These are phyloP conservation scores for Patella caerulea DNA, from an alignment of 2,888 invertebrate species.

Conservation along the genomic window DNA sequence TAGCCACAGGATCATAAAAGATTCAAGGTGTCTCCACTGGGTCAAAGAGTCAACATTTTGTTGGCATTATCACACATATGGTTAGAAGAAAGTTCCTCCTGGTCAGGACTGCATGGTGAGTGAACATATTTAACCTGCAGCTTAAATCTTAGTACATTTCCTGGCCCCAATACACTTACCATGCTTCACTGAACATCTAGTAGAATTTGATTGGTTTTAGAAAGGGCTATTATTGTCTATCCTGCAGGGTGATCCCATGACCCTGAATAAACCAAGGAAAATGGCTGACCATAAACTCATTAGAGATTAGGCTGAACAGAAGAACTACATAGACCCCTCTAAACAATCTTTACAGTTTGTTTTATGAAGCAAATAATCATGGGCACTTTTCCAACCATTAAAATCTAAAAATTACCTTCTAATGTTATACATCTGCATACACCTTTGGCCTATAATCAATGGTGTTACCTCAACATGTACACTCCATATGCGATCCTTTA, in stretches of 20 bases:
- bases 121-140: constrained; percentile 11
- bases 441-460: no score
- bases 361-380: constrained; percentile 9
- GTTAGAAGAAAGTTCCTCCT: background rate
- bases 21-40: background rate
- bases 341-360: background rate
- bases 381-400: constrained; percentile 6
- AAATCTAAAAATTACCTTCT: background rate
- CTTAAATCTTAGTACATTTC: constrained; percentile 7
- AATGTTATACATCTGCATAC: no score
- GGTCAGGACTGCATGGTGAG: constrained; percentile 9
- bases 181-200: background rate
- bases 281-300: constrained; percentile 3
- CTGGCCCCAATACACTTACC: background rate
- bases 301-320: background rate
- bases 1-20: background rate
- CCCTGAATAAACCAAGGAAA: constrained; percentile 8
- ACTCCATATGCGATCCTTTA: no score
- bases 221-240: background rate
- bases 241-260: constrained; percentile 1
- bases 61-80: constrained; percentile 4
- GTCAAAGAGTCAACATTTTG: constrained; percentile 8
- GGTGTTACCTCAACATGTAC: no score
- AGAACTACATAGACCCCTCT: constrained; percentile 4
- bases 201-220: constrained; percentile 11